phyloP scores from a whole-genome alignment of 2,113 vertebrate genomes.

The Dasyornis broadbenti region DNA sequence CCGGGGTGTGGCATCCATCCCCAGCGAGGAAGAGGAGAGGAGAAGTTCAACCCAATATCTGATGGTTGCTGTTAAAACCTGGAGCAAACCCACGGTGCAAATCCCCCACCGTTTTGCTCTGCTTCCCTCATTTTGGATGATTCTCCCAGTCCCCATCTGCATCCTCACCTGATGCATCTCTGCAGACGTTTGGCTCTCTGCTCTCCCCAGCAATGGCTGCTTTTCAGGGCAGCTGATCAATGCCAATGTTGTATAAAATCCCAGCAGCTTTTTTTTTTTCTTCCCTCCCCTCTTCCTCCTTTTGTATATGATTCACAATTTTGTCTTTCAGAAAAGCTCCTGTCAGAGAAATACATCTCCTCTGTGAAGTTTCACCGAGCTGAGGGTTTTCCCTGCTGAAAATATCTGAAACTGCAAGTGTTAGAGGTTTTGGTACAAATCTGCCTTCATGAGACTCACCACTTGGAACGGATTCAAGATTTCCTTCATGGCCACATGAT shows the following conservation, averaged over 20 bases:
- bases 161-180: neutral
- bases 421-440: conserved; percentile 45
- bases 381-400: conserved; percentile 31
- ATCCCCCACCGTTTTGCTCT: neutral
- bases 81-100: rapidly evolving
- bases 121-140: neutral
- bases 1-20: neutral
- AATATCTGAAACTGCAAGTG: conserved; percentile 35
- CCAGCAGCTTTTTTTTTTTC: neutral
- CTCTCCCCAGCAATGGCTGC: neutral
- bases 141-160: neutral
- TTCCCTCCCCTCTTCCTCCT: neutral
- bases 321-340: neutral
- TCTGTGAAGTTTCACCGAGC: neutral
- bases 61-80: neutral
- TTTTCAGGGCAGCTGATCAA: neutral
- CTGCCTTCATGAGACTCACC: conserved; percentile 4
- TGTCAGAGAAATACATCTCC: conserved; percentile 11
- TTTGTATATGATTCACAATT: conserved; percentile 24
- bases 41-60: neutral
- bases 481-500: conserved; percentile 12
- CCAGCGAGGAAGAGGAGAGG: neutral
- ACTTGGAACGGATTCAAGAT: neutral
- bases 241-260: neutral
- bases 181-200: neutral